Percentiles rank a stretch among this genome's conserved stretches.
Conservation (phyloP, 2,888 invertebrate genomes). For the Pimpla rufipes region DNA sequence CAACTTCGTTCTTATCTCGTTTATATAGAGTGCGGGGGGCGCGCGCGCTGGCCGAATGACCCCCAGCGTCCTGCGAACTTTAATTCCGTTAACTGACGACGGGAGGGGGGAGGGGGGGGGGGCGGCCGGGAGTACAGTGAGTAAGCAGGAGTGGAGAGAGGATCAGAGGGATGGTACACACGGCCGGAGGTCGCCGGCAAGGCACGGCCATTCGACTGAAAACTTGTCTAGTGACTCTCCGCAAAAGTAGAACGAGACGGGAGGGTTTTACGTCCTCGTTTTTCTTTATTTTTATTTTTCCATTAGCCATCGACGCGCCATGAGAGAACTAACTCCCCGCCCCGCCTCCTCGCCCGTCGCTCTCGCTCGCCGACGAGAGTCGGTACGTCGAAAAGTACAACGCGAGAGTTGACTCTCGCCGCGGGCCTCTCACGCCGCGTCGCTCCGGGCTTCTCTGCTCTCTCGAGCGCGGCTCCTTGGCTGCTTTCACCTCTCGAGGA, state of each 20-base stretch:
- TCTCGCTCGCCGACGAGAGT: constrained; percentile 32
- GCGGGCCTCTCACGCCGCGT: constrained; percentile 49
- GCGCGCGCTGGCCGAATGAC: constrained; percentile 27
- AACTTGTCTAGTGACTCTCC: constrained; percentile 66
- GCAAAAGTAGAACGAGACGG: constrained; percentile 55
- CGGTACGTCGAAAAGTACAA: constrained; percentile 66
- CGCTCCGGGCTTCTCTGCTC: constrained; percentile 45
- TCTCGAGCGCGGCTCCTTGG: constrained; percentile 48
- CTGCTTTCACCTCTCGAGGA: constrained; percentile 58
- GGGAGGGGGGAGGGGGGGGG: too few relatives aligned
- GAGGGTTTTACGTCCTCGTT: constrained; percentile 39
- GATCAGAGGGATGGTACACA: background rate
- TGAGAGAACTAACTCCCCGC: constrained; percentile 65
- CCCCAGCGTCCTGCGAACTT: constrained; percentile 45
- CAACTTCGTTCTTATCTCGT: constrained; percentile 7
- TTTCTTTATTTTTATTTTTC: constrained; percentile 62
- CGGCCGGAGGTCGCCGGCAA: background rate
- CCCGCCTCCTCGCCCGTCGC: constrained; percentile 18
- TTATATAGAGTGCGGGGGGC: constrained; percentile 15
- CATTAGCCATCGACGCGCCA: constrained; percentile 68
- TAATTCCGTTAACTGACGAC: constrained; percentile 48
- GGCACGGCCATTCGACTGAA: constrained; percentile 53
- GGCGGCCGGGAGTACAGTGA: constrained; percentile 9
- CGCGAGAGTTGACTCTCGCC: constrained; percentile 48
- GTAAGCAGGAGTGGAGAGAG: constrained; percentile 12